Percentiles rank a stretch among this genome's conserved stretches.
phyloP scores from a whole-genome alignment of 2,888 invertebrate species.

The Chrysolina americana region DNA sequence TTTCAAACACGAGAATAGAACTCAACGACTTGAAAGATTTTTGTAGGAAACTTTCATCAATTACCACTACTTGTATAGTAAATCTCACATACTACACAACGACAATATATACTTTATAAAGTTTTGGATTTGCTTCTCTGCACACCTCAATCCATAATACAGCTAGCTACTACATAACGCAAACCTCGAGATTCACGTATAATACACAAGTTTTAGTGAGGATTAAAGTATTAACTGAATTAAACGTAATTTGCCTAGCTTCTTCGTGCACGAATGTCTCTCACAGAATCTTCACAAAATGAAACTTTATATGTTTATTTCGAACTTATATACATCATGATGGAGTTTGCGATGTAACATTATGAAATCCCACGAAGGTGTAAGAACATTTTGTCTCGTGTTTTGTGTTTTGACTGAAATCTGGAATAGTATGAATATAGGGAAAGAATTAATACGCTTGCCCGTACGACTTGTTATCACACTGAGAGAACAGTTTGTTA shows the following conservation, averaged over 20 bases:
- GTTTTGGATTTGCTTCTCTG: conserved; percentile 6
- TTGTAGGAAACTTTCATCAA: not conserved
- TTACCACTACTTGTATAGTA: not conserved
- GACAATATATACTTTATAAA: conserved; percentile 9
- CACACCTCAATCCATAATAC: conserved; percentile 23
- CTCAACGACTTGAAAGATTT: no score
- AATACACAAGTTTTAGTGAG: conserved; percentile 30
- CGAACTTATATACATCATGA: conserved; percentile 13
- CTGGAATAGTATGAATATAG: no score
- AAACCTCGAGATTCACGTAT: conserved; percentile 21
- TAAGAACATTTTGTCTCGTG: not conserved
- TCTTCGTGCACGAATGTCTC: conserved; percentile 29
- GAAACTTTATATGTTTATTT: conserved; percentile 12
- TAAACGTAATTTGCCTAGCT: conserved; percentile 36
- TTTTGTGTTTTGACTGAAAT: no score
- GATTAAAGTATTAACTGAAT: conserved; percentile 39
- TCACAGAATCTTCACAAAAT: not conserved
- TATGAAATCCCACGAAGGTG: not conserved
- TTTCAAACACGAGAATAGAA: no score
- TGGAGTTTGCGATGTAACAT: not conserved
- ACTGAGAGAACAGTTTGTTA: no score
- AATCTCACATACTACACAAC: not conserved
- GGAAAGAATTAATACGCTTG: no score
- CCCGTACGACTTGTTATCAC: no score
- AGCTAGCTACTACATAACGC: conserved; percentile 9